Evolutionary conservation across 1,140 invertebrate species (phyloP), one percentile per base, ranked within the genome.

Genomic region (Drosophila pseudoananassae): DNA sequence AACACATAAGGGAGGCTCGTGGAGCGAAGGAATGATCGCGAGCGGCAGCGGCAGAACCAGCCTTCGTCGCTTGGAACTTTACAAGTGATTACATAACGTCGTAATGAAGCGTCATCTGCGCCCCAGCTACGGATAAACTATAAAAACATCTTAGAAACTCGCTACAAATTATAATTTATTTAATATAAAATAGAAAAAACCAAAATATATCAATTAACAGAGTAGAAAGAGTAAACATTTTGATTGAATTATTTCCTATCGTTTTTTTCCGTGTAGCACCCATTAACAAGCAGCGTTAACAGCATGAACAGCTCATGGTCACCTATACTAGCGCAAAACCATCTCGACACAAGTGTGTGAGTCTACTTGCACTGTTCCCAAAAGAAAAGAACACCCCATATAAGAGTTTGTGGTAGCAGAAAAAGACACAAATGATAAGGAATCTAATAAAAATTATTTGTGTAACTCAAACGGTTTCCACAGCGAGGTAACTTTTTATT

Each of bases 81-180:
- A 70, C 68, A 70, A 51, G 58, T 58, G 51, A 63, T 76, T 76
- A 76, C 64, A 76, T 76, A 76, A 76, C 72, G 64, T 52, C 68
- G 83, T 88, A 88, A 88, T 88, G 83, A 83, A 88, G 83, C 83
- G 68, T 88, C 83, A 88, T 87, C 83, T 87, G 78, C 83, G 78
- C 78, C 75, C 78, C 83, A 85, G 61, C 73, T 69, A 54, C 74
- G 82, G 57, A 52, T 66, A 50, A 60, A 59, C 20, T 46, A 5
- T 43, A 7, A 27, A 27, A 7, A 27, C 25, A 27, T 1, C 25
- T 27, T 7, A 6, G 25, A 27, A 5, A 5, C 6, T 27, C 1
- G 5, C 25, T 27, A 27, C 5, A 27, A 4, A 27, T 1, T 27
- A 27, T 6, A 27, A 27, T 27, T 6, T 27, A 27, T 27, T 27